Percentiles rank a stretch among this genome's conserved stretches.
Evolutionary conservation across 1,140 invertebrate genomes (phyloP).

Genomic region (Diorhabda sublineata): DNA sequence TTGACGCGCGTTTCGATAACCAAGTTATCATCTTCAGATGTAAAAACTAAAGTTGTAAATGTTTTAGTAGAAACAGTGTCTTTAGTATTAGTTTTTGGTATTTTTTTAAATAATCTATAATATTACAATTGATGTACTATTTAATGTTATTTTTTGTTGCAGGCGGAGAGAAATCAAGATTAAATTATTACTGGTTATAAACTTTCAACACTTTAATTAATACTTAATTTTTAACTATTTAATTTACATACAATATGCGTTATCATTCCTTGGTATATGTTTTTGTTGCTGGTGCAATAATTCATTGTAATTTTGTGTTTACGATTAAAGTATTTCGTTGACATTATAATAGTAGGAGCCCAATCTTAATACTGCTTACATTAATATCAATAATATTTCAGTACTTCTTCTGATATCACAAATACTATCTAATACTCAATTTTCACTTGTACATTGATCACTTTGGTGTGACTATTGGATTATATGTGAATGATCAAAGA

Average conservation of each 20-base stretch:
- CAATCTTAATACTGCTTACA: too few relatives aligned
- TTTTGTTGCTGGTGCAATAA: slow-evolving; percentile 16
- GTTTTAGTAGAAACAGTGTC: neutral
- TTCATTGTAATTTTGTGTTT: slow-evolving; percentile 12
- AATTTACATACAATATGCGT: slow-evolving; percentile 6
- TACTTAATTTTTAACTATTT: slow-evolving; percentile 7
- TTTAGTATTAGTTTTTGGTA: neutral
- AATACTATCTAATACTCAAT: too few relatives aligned
- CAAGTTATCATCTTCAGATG: neutral
- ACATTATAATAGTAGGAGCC: too few relatives aligned
- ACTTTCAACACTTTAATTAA: neutral
- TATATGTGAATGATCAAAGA: too few relatives aligned
- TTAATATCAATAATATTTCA: too few relatives aligned
- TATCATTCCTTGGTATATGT: slow-evolving; percentile 20
- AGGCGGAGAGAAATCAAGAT: neutral
- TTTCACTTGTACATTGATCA: too few relatives aligned
- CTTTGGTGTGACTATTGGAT: too few relatives aligned
- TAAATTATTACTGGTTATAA: neutral
- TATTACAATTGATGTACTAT: neutral
- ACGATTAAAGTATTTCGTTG: neutral
- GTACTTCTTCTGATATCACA: too few relatives aligned
- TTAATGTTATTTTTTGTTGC: neutral
- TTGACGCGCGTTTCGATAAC: neutral
- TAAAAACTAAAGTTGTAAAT: neutral
- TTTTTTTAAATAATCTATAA: neutral